Evolutionary conservation across 53 echinoderm and acorn worm genomes (phyloP), one percentile per base, ranked within the genome.

Genomic region (Hippasteria phrygiana): DNA sequence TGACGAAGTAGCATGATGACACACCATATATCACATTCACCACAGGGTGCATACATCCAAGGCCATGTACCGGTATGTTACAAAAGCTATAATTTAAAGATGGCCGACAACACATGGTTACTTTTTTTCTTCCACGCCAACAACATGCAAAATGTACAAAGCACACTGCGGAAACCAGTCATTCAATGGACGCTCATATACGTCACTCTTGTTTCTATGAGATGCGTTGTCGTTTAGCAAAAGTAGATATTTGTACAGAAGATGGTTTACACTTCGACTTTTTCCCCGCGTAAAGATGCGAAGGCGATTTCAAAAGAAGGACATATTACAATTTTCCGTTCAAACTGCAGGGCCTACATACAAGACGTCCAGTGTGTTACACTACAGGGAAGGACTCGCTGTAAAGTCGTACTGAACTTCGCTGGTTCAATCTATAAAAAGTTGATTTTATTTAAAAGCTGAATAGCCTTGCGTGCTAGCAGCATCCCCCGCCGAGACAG

Each of bases 391-490:
- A 26, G 3, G 5, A 17, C 7, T 5, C 59, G 59, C 3, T n/a
- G 3, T 59, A 26, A 59, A 24, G 26, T n/a, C 59, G 59, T 59
- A 55, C 2, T 3, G 55, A 24, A 59, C 22, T 24, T 12, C 26
- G 59, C 26, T 59, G 22, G 20, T 26, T 22, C 59, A n/a, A 6
- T 59, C 7, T 26, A 59, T 59, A 22, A 22, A 59, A 26, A 22
- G 26, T 59, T 26, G 59, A 59, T 24, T 24, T 59, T 59, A 59
- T 59, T 59, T 24, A n/a, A n/a, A 59, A 17, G 54, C 54, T 3
- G n/a, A 1, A 59, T 59, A 59, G 26, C 22, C 59, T 66, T 66
- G 67, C 35, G 67, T 34, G 67, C 67, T 66, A 33, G 67, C 34
- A 35, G 67, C 35, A 3, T 10, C 72, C n/a, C 40, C 72, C 72